Conservation (phyloP, 2,888 invertebrate genomes). For the Patella ulyssiponensis region DNA sequence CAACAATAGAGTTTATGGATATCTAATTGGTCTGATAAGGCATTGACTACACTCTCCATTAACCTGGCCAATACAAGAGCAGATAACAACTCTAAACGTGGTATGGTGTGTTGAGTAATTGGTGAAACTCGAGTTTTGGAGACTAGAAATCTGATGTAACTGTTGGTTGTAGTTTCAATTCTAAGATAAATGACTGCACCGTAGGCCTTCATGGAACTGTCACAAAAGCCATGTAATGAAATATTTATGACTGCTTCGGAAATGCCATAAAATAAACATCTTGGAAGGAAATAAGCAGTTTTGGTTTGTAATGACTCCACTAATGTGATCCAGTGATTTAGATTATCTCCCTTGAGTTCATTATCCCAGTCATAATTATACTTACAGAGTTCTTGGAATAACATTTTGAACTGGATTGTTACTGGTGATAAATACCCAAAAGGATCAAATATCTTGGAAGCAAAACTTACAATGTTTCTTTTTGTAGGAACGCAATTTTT, state of each 20-base stretch:
- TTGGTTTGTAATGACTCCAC: neutral
- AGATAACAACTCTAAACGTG: neutral
- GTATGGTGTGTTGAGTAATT: neutral
- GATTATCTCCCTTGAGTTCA: neutral
- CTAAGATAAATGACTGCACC: neutral
- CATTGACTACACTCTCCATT: neutral
- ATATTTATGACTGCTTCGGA: neutral
- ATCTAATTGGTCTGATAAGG: neutral
- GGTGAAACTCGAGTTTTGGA: neutral
- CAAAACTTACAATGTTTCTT: neutral
- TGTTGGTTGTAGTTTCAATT: neutral
- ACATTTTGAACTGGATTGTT: neutral
- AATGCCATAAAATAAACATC: neutral
- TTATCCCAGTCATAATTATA: neutral
- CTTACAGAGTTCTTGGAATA: conserved; percentile 6
- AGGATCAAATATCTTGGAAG: neutral
- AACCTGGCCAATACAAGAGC: neutral
- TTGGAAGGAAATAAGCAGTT: neutral
- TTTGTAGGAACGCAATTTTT: neutral
- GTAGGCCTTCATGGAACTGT: neutral
- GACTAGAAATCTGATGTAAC: neutral
- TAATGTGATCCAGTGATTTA: neutral
- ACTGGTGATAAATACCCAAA: neutral
- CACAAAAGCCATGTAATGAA: neutral
- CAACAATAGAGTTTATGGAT: neutral